Evolutionary conservation across 1,140 invertebrate species (phyloP).

Genomic region (Drosophila persimilis): DNA sequence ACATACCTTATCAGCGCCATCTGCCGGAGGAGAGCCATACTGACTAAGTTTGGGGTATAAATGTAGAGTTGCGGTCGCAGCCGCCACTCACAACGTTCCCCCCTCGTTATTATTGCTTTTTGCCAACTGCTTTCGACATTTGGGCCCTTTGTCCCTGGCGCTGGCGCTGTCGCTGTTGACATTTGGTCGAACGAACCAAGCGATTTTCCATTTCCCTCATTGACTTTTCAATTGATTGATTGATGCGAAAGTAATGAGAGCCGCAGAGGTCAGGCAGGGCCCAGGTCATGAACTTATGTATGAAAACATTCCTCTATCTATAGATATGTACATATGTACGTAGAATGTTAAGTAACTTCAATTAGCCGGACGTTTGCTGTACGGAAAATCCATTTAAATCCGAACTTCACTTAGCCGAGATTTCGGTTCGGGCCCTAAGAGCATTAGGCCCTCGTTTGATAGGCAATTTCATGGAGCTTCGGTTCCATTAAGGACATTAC

Average conservation of each 20-base stretch:
- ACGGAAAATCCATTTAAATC: constrained; percentile 31
- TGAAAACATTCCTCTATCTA: neutral
- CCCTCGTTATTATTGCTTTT: constrained; percentile 12
- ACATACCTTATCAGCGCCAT: too few species aligned
- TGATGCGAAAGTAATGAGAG: constrained; percentile 33
- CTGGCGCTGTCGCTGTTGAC: neutral
- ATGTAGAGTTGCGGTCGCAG: too few species aligned
- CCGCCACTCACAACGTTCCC: too few species aligned
- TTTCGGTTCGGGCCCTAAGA: constrained; percentile 12
- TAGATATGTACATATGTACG: neutral
- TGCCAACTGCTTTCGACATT: constrained; percentile 1
- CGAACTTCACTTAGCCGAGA: constrained; percentile 5
- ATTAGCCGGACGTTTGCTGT: constrained; percentile 27
- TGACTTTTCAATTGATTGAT: constrained; percentile 7
- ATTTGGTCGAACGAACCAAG: constrained; percentile 3
- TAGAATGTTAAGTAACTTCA: constrained; percentile 11
- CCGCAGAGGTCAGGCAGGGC: too few species aligned
- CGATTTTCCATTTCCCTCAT: constrained; percentile 9
- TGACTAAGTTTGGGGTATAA: too few species aligned
- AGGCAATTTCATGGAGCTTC: constrained; percentile 64
- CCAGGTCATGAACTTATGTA: neutral
- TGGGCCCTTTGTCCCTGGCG: neutral
- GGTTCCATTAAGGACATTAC: constrained; percentile 44
- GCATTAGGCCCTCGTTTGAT: constrained; percentile 39
- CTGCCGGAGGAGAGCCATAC: too few species aligned